Base-by-base conservation (phyloP, 2,888 invertebrate genomes). In the Chrysodeixis includens region DNA sequence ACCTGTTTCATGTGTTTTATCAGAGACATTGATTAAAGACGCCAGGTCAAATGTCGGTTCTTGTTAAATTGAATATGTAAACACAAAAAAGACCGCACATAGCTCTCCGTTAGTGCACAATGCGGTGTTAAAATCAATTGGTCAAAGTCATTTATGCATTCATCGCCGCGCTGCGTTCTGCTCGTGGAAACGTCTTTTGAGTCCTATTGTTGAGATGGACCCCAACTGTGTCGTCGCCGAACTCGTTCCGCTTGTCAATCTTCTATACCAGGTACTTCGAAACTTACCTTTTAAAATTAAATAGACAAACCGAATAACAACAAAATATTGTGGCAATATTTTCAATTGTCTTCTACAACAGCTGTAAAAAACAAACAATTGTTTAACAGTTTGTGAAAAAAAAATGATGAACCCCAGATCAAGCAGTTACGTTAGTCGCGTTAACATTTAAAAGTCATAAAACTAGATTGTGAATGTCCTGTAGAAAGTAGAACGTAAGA, bases 361-460 rank as follows among this genome's bases (percentile, higher is more conserved):
- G 14, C 52, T 71, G 70, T 71, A 56, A 76, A 79, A 72, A 71
- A 75, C 65, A n/a, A 2, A 56, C 51, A 77, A 66, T 71, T 59
- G 56, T 81, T 80, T 77, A 81, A 83, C 67, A 82, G 69, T 69
- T 63, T 55, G 68, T 56, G 78, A 77, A 59, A 69, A 81, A 82
- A 87, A 46, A 46, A 6, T 18, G 46, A 87, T 86, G 85, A 87
- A 85, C 86, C 82, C 83, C 82, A 83, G 87, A 89, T 83, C 83
- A 82, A 81, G 80, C 70, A 75, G 80, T 88, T 85, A 87, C 88
- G 88, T 88, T 89, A 87, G 85, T 85, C 85, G 83, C 81, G 86
- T 86, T 86, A 89, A 91, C 86, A 88, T 92, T 93, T 93, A 90
- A 92, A 93, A 94, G 93, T 90, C 92, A 92, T 93, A 93, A 94